Percentiles rank a stretch among this genome's conserved stretches.
These are phyloP conservation scores for Paracanthobrama guichenoti DNA, from an alignment of 2,113 vertebrate species.

Conservation along the genomic window DNA sequence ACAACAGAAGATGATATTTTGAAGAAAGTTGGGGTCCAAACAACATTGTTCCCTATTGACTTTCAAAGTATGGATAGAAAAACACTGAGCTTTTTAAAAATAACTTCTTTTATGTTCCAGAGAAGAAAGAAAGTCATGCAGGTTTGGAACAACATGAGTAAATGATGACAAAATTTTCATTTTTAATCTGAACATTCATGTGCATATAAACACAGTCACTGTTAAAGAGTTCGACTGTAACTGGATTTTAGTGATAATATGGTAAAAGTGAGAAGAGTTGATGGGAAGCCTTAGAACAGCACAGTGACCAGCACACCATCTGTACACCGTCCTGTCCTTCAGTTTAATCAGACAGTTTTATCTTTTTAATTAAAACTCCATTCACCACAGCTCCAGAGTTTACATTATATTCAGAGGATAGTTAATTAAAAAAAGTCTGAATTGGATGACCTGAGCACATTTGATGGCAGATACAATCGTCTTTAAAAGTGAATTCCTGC, in stretches of 20 bases:
- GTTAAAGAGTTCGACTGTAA: neutral
- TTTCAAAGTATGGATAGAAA: neutral
- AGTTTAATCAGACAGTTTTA: conserved; percentile 6
- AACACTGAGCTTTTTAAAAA: neutral
- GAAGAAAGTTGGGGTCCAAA: neutral
- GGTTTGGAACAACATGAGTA: neutral
- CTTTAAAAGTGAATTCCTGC: neutral
- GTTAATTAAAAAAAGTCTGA: conserved; percentile 30
- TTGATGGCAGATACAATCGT: neutral
- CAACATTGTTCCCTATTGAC: neutral
- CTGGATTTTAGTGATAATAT: neutral
- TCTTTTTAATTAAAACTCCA: conserved; percentile 44
- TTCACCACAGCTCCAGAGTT: conserved; percentile 29
- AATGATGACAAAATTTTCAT: neutral
- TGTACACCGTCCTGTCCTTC: neutral
- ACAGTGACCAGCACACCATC: neutral
- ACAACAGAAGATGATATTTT: neutral
- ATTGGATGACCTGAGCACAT: conserved; percentile 4
- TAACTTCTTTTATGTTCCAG: neutral
- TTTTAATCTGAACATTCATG: neutral
- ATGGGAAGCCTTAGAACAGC: neutral
- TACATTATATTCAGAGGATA: neutral
- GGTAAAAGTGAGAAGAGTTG: neutral
- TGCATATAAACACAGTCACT: neutral
- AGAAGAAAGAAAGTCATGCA: neutral